Conservation (phyloP, 53 echinoderm and acorn worm species). For the Paelopatides confundens region DNA sequence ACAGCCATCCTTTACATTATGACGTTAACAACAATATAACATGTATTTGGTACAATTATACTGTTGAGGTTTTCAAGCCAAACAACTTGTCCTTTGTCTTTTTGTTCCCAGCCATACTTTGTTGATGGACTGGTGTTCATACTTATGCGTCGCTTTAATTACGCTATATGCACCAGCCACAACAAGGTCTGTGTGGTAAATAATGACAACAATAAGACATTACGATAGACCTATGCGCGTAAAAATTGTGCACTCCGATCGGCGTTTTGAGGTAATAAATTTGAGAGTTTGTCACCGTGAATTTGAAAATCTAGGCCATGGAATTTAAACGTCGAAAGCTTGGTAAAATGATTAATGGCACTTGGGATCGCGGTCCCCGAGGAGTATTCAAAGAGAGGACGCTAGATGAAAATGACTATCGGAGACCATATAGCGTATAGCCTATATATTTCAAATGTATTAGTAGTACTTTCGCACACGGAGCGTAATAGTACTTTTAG, state of each 20-base stretch:
- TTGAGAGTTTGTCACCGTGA: constrained; percentile 27
- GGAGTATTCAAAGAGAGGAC: background rate
- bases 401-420: background rate
- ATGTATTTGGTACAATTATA: too few species aligned
- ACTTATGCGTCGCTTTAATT: too few species aligned
- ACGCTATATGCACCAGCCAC: background rate
- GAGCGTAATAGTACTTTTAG: too few species aligned
- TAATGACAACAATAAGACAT: background rate
- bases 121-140: too few species aligned
- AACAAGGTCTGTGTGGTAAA: background rate
- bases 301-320: constrained; percentile 35
- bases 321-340: constrained; percentile 3
- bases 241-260: background rate
- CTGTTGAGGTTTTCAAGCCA: too few species aligned
- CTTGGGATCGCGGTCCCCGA: background rate
- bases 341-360: background rate
- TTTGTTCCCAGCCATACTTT: too few species aligned
- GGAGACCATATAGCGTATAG: background rate
- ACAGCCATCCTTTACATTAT: too few species aligned
- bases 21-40: too few species aligned
- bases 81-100: too few species aligned
- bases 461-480: too few species aligned
- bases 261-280: constrained; percentile 8
- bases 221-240: background rate
- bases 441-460: too few species aligned